Conservation (phyloP, 2,888 invertebrate genomes). For the Trachelus tabidus region DNA sequence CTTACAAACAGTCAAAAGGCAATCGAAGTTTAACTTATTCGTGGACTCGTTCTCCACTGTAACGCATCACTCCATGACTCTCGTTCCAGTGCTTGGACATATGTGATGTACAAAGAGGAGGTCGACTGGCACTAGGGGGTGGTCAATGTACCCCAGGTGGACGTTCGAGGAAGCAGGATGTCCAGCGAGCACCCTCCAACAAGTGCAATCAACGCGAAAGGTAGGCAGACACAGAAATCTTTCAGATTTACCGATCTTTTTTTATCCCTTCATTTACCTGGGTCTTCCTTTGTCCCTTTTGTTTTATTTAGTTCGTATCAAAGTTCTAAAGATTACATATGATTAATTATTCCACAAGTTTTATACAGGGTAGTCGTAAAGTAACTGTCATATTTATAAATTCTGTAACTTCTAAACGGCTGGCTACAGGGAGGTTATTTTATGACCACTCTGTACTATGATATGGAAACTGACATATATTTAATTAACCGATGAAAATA, state of each 20-base stretch:
- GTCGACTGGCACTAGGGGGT: slow-evolving; percentile 26
- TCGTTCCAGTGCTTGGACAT: slow-evolving; percentile 17
- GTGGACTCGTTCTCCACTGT: too few species aligned
- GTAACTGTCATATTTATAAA: not conserved
- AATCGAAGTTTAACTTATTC: not conserved
- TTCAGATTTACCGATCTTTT: not conserved
- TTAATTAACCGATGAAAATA: too few species aligned
- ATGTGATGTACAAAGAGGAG: slow-evolving; percentile 36
- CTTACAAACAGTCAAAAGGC: not conserved
- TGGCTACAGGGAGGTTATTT: not conserved
- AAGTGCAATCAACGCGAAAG: slow-evolving; percentile 40
- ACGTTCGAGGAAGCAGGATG: slow-evolving; percentile 49
- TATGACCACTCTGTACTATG: not conserved
- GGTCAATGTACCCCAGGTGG: slow-evolving; percentile 46
- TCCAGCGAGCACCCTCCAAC: slow-evolving; percentile 52
- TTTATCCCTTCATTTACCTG: not conserved
- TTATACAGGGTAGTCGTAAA: not conserved
- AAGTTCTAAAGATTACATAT: not conserved
- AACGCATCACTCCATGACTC: not conserved
- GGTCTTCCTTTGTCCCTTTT: not conserved
- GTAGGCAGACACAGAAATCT: slow-evolving; percentile 27
- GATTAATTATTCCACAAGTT: not conserved
- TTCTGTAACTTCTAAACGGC: not conserved
- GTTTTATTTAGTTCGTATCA: too few species aligned
- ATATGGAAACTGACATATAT: too few species aligned